Evolutionary conservation across 2,797 vertebrate species (phyloP).

Genomic region (Urophycis tenuis): DNA sequence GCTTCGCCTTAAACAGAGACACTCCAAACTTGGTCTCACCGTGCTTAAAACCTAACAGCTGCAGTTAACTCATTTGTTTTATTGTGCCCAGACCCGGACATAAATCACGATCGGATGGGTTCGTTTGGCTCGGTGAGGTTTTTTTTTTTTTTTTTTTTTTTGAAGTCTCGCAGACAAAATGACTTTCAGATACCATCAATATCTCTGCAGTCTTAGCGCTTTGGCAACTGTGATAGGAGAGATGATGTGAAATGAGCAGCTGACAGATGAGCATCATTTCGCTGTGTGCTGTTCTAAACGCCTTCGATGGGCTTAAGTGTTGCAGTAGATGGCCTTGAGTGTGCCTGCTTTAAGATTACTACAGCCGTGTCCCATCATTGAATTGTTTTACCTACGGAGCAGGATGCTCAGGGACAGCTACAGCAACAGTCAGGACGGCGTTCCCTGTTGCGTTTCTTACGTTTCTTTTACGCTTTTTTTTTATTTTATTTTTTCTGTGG

Average conservation of each 20-base stretch:
- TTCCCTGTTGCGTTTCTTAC: no score
- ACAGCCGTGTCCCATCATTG: no score
- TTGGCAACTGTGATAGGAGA: neutral
- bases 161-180: slow-evolving; percentile 1
- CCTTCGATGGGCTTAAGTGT: neutral
- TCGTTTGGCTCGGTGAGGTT: neutral
- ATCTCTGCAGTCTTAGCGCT: neutral
- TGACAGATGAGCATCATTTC: neutral
- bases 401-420: no score
- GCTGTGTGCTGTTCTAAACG: neutral
- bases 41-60: neutral
- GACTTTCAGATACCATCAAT: neutral
- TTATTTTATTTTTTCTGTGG: no score
- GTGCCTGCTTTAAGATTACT: neutral
- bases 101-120: neutral
- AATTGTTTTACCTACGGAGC: no score
- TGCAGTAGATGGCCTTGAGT: neutral
- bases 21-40: neutral
- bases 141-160: no score
- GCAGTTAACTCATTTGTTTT: slow-evolving; percentile 6
- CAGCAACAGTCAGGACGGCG: no score
- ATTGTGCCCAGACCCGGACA: neutral
- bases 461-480: neutral
- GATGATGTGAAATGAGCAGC: neutral
- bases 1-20: neutral